A percentile compares a stretch with the other conserved stretches of the same genome.
These are phyloP conservation scores for Helicoverpa zea DNA, from an alignment of 1,140 invertebrate species.

Conservation along the genomic window DNA sequence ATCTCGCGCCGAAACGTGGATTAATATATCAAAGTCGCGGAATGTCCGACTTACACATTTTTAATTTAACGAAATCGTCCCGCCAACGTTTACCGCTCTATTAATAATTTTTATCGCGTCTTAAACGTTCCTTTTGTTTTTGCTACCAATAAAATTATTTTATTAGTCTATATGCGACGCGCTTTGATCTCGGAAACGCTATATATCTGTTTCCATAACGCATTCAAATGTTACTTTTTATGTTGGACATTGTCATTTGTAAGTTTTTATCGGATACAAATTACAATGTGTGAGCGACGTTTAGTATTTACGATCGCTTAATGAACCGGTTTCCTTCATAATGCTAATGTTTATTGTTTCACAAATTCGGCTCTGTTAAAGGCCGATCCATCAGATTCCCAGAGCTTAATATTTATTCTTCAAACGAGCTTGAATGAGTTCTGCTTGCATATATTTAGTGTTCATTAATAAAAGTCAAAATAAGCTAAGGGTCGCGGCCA, in stretches of 20 bases:
- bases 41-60: constrained; percentile 61
- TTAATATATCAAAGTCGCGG: constrained; percentile 75
- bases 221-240: constrained; percentile 55
- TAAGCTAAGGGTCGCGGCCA: constrained; percentile 52
- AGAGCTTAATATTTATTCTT: constrained; percentile 48
- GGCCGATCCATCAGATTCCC: constrained; percentile 46
- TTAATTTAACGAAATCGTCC: constrained; percentile 71
- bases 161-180: constrained; percentile 60
- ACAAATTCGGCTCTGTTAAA: constrained; percentile 62
- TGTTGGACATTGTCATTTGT: constrained; percentile 61
- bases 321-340: constrained; percentile 54
- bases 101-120: constrained; percentile 79
- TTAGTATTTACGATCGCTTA: constrained; percentile 47
- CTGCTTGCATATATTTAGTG: constrained; percentile 75
- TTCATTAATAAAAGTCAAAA: constrained; percentile 77
- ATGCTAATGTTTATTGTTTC: constrained; percentile 74
- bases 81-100: constrained; percentile 73
- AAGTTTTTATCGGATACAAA: constrained; percentile 63
- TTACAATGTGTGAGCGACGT: constrained; percentile 34
- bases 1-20: constrained; percentile 68
- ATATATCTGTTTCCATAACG: constrained; percentile 61
- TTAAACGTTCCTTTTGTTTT: constrained; percentile 80
- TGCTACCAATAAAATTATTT: constrained; percentile 72
- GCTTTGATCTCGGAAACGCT: constrained; percentile 69
- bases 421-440: constrained; percentile 44